phyloP scores from a whole-genome alignment of 2,113 vertebrate species.

The Siniperca knerii region DNA sequence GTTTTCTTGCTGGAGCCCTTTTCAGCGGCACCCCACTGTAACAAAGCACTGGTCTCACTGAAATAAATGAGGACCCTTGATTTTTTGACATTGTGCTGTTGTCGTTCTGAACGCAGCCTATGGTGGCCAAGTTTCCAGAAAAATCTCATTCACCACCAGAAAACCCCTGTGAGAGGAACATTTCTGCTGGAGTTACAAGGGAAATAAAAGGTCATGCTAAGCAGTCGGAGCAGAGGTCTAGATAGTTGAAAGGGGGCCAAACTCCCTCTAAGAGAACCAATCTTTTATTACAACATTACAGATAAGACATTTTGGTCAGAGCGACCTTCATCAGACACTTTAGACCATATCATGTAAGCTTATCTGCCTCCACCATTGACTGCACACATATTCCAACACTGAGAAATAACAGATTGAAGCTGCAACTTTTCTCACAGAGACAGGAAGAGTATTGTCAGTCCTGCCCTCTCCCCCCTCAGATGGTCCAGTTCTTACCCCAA shows the following conservation, averaged over 20 bases:
- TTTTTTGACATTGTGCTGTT: not conserved
- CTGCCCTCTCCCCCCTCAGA: not conserved
- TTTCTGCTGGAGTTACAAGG: not conserved
- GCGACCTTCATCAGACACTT: constrained; percentile 5
- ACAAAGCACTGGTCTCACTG: not conserved
- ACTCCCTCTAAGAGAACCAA: not conserved
- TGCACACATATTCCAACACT: not conserved
- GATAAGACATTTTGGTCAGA: constrained; percentile 3
- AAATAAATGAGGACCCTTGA: constrained; percentile 5
- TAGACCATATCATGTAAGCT: not conserved
- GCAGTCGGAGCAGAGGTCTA: not conserved
- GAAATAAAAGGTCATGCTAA: constrained; percentile 10
- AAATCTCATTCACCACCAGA: not conserved
- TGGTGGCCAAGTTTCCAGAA: not conserved
- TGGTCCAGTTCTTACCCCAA: not conserved
- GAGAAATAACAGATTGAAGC: not conserved
- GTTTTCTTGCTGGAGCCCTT: not conserved
- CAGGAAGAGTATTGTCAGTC: not conserved
- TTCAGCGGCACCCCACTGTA: not conserved
- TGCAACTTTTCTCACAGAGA: not conserved
- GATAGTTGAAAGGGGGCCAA: not conserved
- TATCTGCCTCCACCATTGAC: not conserved
- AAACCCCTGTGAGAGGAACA: not conserved
- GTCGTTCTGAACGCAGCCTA: not conserved
- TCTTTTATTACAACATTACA: constrained; percentile 12